These are phyloP conservation scores for Ptychadena robeensis DNA, from an alignment of 2,797 vertebrate genomes.

Conservation along the genomic window DNA sequence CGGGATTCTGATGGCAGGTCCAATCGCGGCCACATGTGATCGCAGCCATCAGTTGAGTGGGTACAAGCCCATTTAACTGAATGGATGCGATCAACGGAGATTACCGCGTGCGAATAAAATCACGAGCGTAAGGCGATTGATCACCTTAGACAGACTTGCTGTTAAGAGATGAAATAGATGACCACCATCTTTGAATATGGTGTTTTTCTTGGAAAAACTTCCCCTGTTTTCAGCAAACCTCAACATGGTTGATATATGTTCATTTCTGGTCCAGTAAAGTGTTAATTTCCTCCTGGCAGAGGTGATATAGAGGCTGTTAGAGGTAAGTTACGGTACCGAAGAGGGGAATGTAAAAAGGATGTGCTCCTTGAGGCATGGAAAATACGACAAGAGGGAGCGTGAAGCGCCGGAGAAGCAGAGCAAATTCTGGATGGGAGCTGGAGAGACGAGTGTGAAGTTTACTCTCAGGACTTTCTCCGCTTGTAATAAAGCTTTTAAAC, in stretches of 20 bases:
- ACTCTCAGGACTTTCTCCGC: constrained; percentile 38
- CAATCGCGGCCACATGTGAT: no score
- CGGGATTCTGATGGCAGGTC: no score
- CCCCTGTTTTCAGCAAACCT: no score
- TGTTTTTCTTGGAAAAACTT: no score
- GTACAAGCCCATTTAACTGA: no score
- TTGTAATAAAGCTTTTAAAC: constrained; percentile 65
- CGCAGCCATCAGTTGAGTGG: no score
- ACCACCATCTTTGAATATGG: no score
- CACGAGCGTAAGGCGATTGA: no score
- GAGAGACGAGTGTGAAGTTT: constrained; percentile 38
- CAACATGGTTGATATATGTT: not conserved
- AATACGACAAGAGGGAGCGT: constrained; percentile 1
- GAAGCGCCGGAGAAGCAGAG: not conserved
- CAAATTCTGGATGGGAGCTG: constrained; percentile 10
- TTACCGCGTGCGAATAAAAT: no score
- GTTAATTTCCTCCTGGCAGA: not conserved
- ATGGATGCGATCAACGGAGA: no score
- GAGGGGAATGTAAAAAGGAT: constrained; percentile 16
- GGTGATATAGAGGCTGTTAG: constrained; percentile 21
- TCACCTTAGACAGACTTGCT: no score
- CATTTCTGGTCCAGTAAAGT: not conserved
- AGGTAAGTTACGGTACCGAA: not conserved
- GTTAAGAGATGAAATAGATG: no score
- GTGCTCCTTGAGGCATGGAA: constrained; percentile 21